phyloP scores from a whole-genome alignment of 2,888 invertebrate genomes.

The Coelogynopora nodosa region DNA sequence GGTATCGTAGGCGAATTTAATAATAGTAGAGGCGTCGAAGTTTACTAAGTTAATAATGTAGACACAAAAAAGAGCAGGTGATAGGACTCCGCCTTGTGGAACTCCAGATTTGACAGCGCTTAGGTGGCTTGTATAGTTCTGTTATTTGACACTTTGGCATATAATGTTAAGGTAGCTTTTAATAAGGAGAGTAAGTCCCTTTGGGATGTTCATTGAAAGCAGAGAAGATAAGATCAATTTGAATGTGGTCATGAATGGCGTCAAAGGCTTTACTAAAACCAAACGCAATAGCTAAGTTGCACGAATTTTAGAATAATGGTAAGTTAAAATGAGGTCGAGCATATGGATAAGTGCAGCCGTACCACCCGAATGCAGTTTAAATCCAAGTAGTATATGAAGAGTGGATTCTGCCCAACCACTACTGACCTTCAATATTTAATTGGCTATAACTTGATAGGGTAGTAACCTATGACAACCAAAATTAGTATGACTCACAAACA shows the following conservation, averaged over 20 bases:
- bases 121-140: neutral
- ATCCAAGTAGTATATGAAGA: no score
- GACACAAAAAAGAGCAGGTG: neutral
- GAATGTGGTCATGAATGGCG: neutral
- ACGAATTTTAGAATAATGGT: neutral
- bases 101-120: neutral
- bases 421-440: no score
- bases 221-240: neutral
- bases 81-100: neutral
- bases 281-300: neutral
- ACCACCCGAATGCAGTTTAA: neutral
- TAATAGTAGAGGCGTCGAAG: neutral
- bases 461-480: no score
- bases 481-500: no score
- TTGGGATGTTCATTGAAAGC: neutral
- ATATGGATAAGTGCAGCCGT: neutral
- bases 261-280: neutral
- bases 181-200: neutral
- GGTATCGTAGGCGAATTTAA: neutral
- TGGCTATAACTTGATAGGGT: no score
- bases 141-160: neutral
- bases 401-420: no score
- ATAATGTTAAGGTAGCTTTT: neutral
- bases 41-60: neutral
- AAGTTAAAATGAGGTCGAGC: no score